Evolutionary conservation across 2,113 vertebrate species (phyloP), one percentile per base, ranked within the genome.

Genomic region (Narcine bancroftii): DNA sequence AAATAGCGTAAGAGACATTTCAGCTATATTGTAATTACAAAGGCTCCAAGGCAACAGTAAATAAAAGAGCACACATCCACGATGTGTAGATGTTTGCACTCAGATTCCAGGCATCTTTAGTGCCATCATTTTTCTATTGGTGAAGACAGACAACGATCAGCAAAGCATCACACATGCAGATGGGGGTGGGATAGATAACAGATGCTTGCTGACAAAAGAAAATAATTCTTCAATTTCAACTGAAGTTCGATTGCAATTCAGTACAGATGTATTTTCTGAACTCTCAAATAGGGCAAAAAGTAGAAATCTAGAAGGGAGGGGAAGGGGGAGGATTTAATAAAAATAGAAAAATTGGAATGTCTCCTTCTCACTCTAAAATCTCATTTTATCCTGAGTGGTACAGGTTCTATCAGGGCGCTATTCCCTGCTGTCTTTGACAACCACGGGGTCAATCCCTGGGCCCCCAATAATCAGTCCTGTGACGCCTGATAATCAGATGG

Each of bases 21-120:
- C 96, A 95, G 95, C 96, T 96, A 95, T 96, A 96, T 96, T 96
- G 97, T 96, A 97, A 97, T 97, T 96, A 96, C 96, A 85, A 96
- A 94, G 93, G 96, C 96, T 97, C 94, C 95, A 89, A 96, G 96
- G 96, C 96, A 97, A 95, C 94, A 93, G 95, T 96, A 97, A 97
- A 97, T 96, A 96, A 96, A 96, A 95, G 96, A 71, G 89, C 95
- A 96, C 95, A 95, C 94, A 95, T 96, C 96, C 94, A 93, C 91
- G 95, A 91, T 66, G 63, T 89, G 87, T 65, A 39, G 63, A 89
- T 69, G 87, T 47, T 91, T 69, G 56, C 87, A 89, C 60, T 69
- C 24, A 15, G 36, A 45, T 66, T 91, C 36, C 87, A 65, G 87
- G 36, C 39, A 42, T 26, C 87, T 69, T 69, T 26, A 63, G 60